Conservation (phyloP, 2,888 invertebrate genomes). For the Zygogramma bicolorata region DNA sequence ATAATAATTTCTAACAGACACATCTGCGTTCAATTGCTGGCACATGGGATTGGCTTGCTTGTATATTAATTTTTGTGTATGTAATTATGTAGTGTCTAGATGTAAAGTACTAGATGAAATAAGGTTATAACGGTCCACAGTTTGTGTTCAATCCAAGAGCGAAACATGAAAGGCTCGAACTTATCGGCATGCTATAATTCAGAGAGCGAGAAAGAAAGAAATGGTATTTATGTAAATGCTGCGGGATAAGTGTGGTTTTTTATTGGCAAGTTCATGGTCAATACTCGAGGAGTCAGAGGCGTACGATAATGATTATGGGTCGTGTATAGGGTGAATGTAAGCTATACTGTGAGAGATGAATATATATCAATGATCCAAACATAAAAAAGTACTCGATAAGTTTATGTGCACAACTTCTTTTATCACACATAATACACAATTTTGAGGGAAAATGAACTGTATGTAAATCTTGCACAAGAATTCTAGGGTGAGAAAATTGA, state of each 20-base stretch:
- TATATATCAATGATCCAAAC: too few relatives aligned
- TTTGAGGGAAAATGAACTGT: too few relatives aligned
- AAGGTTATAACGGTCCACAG: constrained; percentile 21
- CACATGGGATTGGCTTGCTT: constrained; percentile 10
- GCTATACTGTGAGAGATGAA: too few relatives aligned
- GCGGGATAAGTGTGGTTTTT: constrained; percentile 51
- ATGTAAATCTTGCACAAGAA: too few relatives aligned
- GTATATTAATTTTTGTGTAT: constrained; percentile 12
- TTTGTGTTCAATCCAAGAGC: constrained; percentile 19
- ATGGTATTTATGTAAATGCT: constrained; percentile 55
- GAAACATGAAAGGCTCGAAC: constrained; percentile 23
- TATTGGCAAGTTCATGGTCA: constrained; percentile 60
- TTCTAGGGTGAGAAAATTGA: too few relatives aligned
- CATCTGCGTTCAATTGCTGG: constrained; percentile 2
- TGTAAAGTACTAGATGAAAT: constrained; percentile 4
- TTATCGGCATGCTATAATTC: constrained; percentile 26
- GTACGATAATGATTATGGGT: background rate
- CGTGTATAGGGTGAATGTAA: too few relatives aligned
- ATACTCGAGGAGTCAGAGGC: constrained; percentile 52
- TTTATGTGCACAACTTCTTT: too few relatives aligned
- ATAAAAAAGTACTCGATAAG: too few relatives aligned
- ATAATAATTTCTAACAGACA: constrained; percentile 4
- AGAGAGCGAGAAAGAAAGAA: constrained; percentile 38
- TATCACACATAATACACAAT: too few relatives aligned
- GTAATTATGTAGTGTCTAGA: constrained; percentile 12